Evolutionary conservation across 2,797 vertebrate genomes (phyloP), one percentile per base, ranked within the genome.

Genomic region (Chromis chromis): DNA sequence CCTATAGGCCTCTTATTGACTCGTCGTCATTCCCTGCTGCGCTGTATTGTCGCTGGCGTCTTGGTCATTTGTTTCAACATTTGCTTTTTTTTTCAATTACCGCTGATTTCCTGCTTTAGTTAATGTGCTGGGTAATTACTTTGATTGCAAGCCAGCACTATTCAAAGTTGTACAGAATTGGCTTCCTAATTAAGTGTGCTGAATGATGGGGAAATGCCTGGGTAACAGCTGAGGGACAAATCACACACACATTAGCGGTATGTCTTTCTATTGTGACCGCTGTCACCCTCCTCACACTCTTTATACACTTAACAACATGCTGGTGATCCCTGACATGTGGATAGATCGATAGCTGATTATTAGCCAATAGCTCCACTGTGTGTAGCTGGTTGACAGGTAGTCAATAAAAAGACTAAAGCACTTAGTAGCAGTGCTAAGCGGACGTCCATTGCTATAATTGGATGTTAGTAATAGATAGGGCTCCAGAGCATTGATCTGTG

Each of bases 351-450:
- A 73, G 57, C 76, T 70, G 84, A 88, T 91, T 86, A 86, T 89
- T 79, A 76, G 82, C 79, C 85, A 69, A 79, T 89, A 77, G 72
- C 82, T 74, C 55, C 50, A 1, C 73, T 73, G 70, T 78, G 69
- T 81, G 78, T 70, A 75, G 71, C 59, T 74, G 17, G 76, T 44
- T 85, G 90, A 90, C 88, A 86, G 86, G 25, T 78, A 63, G 85
- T 92, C 93, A 81, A 91, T 94, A 92, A 85, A 90, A 82, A 83
- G 76, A 91, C 90, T 81, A 75, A 87, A 90, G 88, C 89, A 90
- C 86, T 92, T 89, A 84, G 88, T 60, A 53, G 78, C 81, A 56
- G 79, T 64, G 76, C 79, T 89, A 92, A 90, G 77, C 70, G 68
- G 86, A 88, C 65, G 53, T 81, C 88, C 86, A 81, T 90, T 67